A percentile compares a stretch with the other conserved stretches of the same genome.
Conservation (phyloP, 2,888 invertebrate species). For the Onchidella celtica region DNA sequence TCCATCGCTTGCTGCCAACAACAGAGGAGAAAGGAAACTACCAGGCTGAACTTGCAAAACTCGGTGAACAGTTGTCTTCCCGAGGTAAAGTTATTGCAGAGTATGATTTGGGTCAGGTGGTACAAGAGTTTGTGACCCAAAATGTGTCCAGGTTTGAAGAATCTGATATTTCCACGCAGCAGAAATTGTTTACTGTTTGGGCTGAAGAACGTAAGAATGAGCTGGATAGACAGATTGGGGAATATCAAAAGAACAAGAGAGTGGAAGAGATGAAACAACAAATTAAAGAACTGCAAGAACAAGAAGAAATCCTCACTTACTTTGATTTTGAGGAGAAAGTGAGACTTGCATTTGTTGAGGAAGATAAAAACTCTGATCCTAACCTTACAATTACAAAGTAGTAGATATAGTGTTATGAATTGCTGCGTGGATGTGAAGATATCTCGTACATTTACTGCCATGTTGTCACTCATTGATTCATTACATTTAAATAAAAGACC, state of each 20-base stretch:
- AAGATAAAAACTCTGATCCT: conserved; percentile 30
- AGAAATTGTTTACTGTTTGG: conserved; percentile 56
- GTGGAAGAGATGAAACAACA: conserved; percentile 61
- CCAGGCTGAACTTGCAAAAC: conserved; percentile 55
- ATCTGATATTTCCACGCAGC: conserved; percentile 55
- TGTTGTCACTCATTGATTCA: too few species aligned
- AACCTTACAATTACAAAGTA: conserved; percentile 41
- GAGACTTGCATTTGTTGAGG: conserved; percentile 38
- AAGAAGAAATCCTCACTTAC: conserved; percentile 71
- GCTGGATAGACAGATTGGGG: conserved; percentile 58
- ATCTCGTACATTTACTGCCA: too few species aligned
- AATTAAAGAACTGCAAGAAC: conserved; percentile 67
- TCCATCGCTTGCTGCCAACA: conserved; percentile 62
- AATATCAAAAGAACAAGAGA: conserved; percentile 54
- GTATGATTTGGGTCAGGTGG: conserved; percentile 38
- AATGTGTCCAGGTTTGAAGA: conserved; percentile 58
- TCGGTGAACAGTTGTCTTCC: conserved; percentile 28
- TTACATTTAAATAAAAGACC: too few species aligned
- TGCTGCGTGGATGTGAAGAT: too few species aligned
- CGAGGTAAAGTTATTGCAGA: conserved; percentile 38
- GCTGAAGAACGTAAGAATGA: conserved; percentile 49
- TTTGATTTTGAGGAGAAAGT: conserved; percentile 70
- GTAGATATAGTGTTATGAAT: not conserved
- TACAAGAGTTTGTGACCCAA: conserved; percentile 53
- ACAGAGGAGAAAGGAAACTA: conserved; percentile 67